phyloP scores from a whole-genome alignment of 92 coral and sea anemone genomes.

The Paragorgia papillata region DNA sequence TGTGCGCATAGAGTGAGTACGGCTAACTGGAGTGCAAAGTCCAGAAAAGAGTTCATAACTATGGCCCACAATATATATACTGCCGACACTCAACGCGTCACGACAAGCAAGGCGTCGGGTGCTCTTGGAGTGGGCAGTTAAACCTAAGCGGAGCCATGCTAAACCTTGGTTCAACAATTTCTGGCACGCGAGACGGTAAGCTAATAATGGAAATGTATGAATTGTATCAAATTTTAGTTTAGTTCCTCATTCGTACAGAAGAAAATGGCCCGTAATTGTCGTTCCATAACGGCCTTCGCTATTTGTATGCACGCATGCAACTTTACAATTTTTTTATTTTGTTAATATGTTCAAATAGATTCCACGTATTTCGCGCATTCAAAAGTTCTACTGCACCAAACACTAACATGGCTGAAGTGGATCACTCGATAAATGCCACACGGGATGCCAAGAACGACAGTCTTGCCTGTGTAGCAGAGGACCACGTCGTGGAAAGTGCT shows the following conservation, averaged over 20 bases:
- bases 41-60: constrained; percentile 51
- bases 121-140: constrained; percentile 53
- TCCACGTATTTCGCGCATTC: constrained; percentile 59
- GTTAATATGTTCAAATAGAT: constrained; percentile 23
- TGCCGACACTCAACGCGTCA: constrained; percentile 60
- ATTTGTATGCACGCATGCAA: background rate
- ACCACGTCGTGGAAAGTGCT: constrained; percentile 69
- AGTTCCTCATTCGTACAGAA: background rate
- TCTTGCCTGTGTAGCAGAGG: constrained; percentile 62
- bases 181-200: constrained; percentile 56
- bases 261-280: constrained; percentile 7
- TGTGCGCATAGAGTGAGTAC: constrained; percentile 50
- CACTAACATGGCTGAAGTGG: constrained; percentile 64
- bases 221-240: background rate
- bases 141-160: constrained; percentile 47
- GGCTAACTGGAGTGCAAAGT: constrained; percentile 50
- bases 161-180: constrained; percentile 54
- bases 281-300: background rate
- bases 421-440: constrained; percentile 66
- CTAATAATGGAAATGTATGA: constrained; percentile 9
- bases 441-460: constrained; percentile 63
- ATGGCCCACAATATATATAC: constrained; percentile 58
- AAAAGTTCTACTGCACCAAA: constrained; percentile 46
- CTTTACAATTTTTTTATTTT: background rate
- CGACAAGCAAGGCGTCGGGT: constrained; percentile 53